Conservation (phyloP, 2,797 vertebrate species). For the Helarctos malayanus region DNA sequence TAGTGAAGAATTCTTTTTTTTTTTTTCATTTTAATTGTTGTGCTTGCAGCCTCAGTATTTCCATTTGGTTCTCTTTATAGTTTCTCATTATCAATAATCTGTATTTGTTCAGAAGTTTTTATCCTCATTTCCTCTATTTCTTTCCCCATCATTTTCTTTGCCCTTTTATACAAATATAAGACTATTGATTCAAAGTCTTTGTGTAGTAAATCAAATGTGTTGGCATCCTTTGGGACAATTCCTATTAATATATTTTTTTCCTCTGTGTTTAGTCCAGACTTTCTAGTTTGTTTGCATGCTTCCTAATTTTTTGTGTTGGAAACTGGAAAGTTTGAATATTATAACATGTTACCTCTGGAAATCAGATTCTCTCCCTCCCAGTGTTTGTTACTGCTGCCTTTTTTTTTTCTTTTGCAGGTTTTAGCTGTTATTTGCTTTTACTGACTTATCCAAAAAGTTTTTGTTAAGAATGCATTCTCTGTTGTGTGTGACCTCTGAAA, state of each 20-base stretch:
- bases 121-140: background rate
- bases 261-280: background rate
- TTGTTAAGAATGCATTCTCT: background rate
- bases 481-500: conserved; percentile 1
- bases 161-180: background rate
- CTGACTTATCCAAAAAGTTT: background rate
- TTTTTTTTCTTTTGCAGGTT: background rate
- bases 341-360: background rate
- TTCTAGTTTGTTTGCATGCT: background rate
- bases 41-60: background rate
- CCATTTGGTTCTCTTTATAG: background rate
- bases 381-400: background rate
- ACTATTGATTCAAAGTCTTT: background rate
- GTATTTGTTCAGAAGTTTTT: background rate
- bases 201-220: background rate
- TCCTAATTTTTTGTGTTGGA: background rate
- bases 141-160: background rate
- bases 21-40: background rate
- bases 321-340: background rate
- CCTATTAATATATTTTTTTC: background rate
- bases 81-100: background rate
- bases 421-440: background rate
- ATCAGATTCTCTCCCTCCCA: background rate
- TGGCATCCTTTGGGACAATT: background rate
- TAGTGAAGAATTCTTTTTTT: background rate